These are phyloP conservation scores for Stichopus horrens DNA, from an alignment of 53 echinoderm and acorn worm species.

Conservation along the genomic window DNA sequence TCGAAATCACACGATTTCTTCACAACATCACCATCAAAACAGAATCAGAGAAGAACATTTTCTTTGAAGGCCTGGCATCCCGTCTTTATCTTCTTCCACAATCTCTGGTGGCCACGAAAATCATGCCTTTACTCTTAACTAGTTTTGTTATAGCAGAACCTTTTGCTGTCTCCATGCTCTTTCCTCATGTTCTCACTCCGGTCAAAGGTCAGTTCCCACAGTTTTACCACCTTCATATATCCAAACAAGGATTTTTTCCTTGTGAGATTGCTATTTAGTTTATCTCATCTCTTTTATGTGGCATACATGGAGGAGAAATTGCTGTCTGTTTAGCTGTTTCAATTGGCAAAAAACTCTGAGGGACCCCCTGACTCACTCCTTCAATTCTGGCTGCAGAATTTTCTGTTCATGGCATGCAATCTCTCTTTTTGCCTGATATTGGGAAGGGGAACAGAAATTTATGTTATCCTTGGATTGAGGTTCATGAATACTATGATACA, in stretches of 20 bases:
- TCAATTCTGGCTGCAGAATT: no score
- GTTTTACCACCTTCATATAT: background rate
- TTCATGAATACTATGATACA: no score
- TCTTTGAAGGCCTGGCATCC: slow-evolving; percentile 88
- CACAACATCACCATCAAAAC: slow-evolving; percentile 86
- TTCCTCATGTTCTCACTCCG: slow-evolving; percentile 86
- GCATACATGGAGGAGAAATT: background rate
- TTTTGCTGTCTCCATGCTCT: slow-evolving; percentile 66
- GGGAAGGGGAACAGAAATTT: no score
- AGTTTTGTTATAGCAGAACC: slow-evolving; percentile 98
- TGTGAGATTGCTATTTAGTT: background rate
- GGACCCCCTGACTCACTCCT: background rate
- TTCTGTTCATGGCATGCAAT: no score
- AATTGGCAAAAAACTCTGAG: background rate
- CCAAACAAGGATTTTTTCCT: background rate
- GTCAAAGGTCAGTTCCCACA: slow-evolving; percentile 58
- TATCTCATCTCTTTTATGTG: background rate
- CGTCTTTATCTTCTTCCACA: slow-evolving; percentile 77
- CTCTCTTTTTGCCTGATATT: no score
- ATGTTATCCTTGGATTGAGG: no score
- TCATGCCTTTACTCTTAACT: slow-evolving; percentile 72
- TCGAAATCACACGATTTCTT: slow-evolving; percentile 91
- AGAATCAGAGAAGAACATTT: slow-evolving; percentile 86
- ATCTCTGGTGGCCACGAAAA: slow-evolving; percentile 75
- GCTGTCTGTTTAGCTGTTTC: background rate